Conservation (phyloP, 2,113 vertebrate genomes). For the Catagonus wagneri region DNA sequence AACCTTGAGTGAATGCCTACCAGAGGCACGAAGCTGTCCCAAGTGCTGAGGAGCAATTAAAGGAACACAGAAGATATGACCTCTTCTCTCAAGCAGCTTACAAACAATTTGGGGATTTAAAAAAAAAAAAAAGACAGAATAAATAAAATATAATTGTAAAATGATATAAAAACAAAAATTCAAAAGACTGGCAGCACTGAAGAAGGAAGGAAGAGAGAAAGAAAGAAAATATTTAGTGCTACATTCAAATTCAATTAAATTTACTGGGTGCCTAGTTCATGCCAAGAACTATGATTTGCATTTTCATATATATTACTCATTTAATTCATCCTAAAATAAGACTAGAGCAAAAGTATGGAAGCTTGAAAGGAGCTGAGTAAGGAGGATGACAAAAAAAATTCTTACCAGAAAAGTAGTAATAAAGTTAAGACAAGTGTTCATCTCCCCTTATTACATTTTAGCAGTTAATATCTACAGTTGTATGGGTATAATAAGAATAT, state of each 20-base stretch:
- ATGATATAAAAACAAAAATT: slow-evolving; percentile 37
- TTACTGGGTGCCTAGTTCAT: not conserved
- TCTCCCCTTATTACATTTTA: not conserved
- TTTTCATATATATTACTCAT: slow-evolving; percentile 12
- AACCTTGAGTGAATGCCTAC: not conserved
- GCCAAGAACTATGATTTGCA: not conserved
- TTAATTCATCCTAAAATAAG: slow-evolving; percentile 56
- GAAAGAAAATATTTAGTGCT: not conserved
- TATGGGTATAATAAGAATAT: not conserved
- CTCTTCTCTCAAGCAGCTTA: not conserved
- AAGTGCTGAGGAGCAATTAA: not conserved
- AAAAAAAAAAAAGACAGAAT: not conserved
- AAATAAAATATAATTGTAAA: slow-evolving; percentile 6
- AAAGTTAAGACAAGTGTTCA: not conserved
- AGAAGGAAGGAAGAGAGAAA: not conserved
- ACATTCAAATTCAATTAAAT: slow-evolving; percentile 10
- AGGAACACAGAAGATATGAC: not conserved
- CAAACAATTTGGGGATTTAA: not conserved
- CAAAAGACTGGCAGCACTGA: not conserved
- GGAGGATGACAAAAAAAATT: not conserved
- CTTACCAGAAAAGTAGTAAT: not conserved
- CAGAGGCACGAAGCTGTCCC: not conserved
- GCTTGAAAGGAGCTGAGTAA: slow-evolving; percentile 4
- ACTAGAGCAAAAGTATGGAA: slow-evolving; percentile 28
- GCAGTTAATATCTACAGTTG: not conserved